phyloP scores from a whole-genome alignment of 2,113 vertebrate genomes.

The Microtus pennsylvanicus region DNA sequence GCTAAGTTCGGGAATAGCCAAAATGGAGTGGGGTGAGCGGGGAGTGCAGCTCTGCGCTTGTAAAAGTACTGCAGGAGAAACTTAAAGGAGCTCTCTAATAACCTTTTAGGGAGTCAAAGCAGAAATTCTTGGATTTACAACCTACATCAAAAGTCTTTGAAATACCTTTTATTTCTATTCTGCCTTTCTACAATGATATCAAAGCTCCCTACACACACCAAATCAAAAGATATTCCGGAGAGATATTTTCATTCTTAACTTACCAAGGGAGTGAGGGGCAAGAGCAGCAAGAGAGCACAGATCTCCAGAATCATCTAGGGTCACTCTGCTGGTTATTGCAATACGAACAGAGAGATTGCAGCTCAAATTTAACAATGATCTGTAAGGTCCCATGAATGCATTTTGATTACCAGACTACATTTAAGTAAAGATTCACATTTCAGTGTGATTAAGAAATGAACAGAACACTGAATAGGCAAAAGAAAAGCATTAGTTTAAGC shows the following conservation, averaged over 20 bases:
- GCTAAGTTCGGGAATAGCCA: neutral
- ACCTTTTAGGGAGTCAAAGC: conserved; percentile 32
- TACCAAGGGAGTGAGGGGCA: conserved; percentile 1
- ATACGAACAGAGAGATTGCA: neutral
- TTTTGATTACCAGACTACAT: conserved; percentile 36
- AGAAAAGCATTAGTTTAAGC: neutral
- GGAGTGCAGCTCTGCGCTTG: neutral
- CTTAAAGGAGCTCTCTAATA: conserved; percentile 24
- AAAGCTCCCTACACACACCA: conserved; percentile 43
- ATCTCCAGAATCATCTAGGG: neutral
- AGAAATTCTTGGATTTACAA: conserved; percentile 41
- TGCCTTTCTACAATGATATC: conserved; percentile 40
- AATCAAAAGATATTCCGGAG: conserved; percentile 59
- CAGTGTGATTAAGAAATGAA: neutral
- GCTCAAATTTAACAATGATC: neutral
- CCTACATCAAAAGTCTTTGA: conserved; percentile 42
- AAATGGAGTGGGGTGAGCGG: neutral
- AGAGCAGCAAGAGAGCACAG: neutral
- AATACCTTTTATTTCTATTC: conserved; percentile 61
- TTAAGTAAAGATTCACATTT: conserved; percentile 53
- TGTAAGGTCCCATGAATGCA: neutral
- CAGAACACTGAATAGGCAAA: neutral
- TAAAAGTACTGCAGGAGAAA: neutral
- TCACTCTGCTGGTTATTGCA: neutral
- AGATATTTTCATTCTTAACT: conserved; percentile 46